Conservation (phyloP, 2,888 invertebrate species). For the Ecdyonurus torrentis region DNA sequence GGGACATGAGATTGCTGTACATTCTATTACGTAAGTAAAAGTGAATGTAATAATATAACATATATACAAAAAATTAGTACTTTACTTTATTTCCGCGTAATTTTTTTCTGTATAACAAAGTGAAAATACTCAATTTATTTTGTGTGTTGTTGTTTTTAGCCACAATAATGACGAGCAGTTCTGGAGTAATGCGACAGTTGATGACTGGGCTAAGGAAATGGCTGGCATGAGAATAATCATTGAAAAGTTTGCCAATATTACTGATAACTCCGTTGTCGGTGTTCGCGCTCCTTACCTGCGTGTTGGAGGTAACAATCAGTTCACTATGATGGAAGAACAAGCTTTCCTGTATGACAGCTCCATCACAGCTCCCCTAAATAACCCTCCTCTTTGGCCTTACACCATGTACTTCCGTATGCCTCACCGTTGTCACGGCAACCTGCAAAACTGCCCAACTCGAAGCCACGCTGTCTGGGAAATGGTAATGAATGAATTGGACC, state of each 20-base stretch:
- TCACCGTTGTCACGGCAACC: conserved; percentile 81
- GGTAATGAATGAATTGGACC: conserved; percentile 87
- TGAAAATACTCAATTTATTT: background rate
- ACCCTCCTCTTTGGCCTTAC: conserved; percentile 94
- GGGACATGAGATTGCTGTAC: conserved; percentile 86
- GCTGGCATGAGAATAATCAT: conserved; percentile 82
- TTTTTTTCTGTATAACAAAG: background rate
- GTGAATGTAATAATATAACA: background rate
- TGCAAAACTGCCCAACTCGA: conserved; percentile 79
- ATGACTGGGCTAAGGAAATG: conserved; percentile 91
- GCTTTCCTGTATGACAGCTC: conserved; percentile 92
- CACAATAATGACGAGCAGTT: conserved; percentile 83
- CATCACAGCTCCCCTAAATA: conserved; percentile 77
- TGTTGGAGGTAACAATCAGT: conserved; percentile 90
- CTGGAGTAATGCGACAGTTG: conserved; percentile 85
- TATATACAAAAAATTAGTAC: background rate
- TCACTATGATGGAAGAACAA: conserved; percentile 94
- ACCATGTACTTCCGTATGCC: conserved; percentile 97
- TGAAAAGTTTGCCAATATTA: conserved; percentile 77
- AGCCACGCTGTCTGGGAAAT: conserved; percentile 93
- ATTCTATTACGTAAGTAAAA: conserved; percentile 73
- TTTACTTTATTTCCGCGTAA: background rate
- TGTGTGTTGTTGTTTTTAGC: conserved; percentile 32
- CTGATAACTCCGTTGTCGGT: conserved; percentile 81
- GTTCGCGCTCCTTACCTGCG: conserved; percentile 79